phyloP scores from a whole-genome alignment of 2,888 invertebrate species.

The Vesta saturnalis region DNA sequence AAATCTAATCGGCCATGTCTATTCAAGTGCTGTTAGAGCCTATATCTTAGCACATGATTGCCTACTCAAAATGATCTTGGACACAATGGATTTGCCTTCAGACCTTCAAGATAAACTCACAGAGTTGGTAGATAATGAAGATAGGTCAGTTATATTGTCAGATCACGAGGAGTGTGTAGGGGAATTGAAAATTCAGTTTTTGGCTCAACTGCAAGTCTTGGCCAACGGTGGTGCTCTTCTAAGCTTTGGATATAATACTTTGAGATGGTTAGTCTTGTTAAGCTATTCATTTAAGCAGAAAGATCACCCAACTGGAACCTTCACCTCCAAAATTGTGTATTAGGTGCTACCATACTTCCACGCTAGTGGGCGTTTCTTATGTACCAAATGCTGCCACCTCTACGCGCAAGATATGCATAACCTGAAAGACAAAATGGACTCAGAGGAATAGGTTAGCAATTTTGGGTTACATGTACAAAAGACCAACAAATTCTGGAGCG shows the following conservation, averaged over 20 bases:
- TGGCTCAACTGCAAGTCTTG: too few relatives aligned
- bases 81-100: not conserved
- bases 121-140: not conserved
- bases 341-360: conserved; percentile 13
- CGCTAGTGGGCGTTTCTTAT: conserved; percentile 14
- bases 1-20: not conserved
- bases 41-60: not conserved
- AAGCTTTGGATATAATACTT: conserved; percentile 22
- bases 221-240: conserved; percentile 8
- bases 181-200: conserved; percentile 1
- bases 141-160: not conserved
- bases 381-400: conserved; percentile 13
- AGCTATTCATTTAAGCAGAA: conserved; percentile 20
- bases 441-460: not conserved
- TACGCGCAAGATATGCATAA: conserved; percentile 15
- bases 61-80: not conserved
- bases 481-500: not conserved
- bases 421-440: conserved; percentile 6
- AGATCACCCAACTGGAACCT: conserved; percentile 16
- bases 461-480: not conserved
- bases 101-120: not conserved
- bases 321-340: conserved; percentile 7
- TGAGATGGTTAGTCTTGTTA: conserved; percentile 18
- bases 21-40: not conserved
- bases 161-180: conserved; percentile 10